Base-by-base conservation (phyloP, 2,888 invertebrate species). In the Epiblema foenella region DNA sequence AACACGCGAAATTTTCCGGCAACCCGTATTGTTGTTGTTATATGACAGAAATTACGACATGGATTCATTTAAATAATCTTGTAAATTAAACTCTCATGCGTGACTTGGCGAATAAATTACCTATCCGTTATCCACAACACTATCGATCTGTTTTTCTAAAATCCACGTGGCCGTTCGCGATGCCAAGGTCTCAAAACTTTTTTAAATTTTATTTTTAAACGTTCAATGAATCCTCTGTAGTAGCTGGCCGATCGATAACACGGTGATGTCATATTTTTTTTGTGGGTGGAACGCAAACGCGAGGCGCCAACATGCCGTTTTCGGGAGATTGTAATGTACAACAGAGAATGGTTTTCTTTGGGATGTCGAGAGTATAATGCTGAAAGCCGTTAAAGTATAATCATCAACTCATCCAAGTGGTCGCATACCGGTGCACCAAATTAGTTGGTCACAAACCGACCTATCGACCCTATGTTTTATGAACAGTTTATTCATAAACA, bases 251-350 rank as follows among this genome's bases (percentile, higher is more conserved):
- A 64, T 52, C 64, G 52, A 64, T 64, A 63, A 37, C 63, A 63
- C 54, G 64, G 52, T 64, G 64, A 64, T 64, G 64, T 64, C 64
- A 64, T 64, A 20, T 52, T 51, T 51, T n/a, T 63, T 52, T n/a
- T 46, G 52, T 63, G 37, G 37, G 63, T 33, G 63, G 63, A 2
- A 51, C 29, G 37, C 37, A 10, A 63, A 51, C 51, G 52, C 37
- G 63, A n/a, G 51, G 51, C 63, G 52, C 37, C 52, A 15, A 17
- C 18, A 52, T 51, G 64, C 52, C 39, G 52, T 54, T 54, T 63
- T 64, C 39, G 52, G 52, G 64, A 39, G 20, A 52, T 64, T 15
- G n/a, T 64, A 54, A 29, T 37, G 15, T 2, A 33, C 1, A 51
- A 51, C 51, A 33, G 15, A 18, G 33, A 63, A 17, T 7, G 29